Percentiles rank a stretch among this genome's conserved stretches.
Conservation (phyloP, 2,888 invertebrate genomes). For the Ariolimax columbianus region DNA sequence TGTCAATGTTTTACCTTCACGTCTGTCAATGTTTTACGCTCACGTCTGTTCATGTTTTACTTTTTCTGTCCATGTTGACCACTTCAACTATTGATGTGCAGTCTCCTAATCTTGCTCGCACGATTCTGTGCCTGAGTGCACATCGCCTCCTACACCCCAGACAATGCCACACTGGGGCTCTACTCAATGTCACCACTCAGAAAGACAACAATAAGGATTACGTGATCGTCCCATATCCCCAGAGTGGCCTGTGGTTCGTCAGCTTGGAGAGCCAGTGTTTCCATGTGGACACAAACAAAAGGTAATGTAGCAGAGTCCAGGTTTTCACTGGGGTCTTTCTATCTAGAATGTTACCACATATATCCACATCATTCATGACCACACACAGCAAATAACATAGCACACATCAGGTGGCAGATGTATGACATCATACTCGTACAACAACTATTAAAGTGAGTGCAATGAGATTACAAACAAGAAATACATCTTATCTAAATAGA, state of each 20-base stretch:
- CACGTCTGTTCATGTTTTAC: not conserved
- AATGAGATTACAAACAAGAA: too few relatives aligned
- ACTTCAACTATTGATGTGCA: constrained; percentile 4
- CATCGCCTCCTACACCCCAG: not conserved
- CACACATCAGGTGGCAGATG: too few relatives aligned
- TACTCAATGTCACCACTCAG: constrained; percentile 3
- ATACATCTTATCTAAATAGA: too few relatives aligned
- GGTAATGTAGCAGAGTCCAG: too few relatives aligned
- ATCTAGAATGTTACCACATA: too few relatives aligned
- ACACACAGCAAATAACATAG: too few relatives aligned
- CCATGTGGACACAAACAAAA: not conserved
- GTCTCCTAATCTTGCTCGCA: not conserved
- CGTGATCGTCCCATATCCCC: constrained; percentile 86
- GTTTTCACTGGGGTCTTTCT: too few relatives aligned
- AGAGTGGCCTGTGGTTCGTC: constrained; percentile 89
- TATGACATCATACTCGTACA: too few relatives aligned
- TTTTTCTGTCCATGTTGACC: not conserved
- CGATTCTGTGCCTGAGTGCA: constrained; percentile 36
- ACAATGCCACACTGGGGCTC: not conserved
- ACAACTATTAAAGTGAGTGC: too few relatives aligned
- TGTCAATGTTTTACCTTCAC: too few relatives aligned
- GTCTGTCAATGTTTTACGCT: not conserved
- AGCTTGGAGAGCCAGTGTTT: constrained; percentile 86
- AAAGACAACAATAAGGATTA: constrained; percentile 23
- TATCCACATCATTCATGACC: too few relatives aligned